A percentile compares a stretch with the other conserved stretches of the same genome.
Conservation (phyloP, 2,113 vertebrate species). For the Dasyornis broadbenti region DNA sequence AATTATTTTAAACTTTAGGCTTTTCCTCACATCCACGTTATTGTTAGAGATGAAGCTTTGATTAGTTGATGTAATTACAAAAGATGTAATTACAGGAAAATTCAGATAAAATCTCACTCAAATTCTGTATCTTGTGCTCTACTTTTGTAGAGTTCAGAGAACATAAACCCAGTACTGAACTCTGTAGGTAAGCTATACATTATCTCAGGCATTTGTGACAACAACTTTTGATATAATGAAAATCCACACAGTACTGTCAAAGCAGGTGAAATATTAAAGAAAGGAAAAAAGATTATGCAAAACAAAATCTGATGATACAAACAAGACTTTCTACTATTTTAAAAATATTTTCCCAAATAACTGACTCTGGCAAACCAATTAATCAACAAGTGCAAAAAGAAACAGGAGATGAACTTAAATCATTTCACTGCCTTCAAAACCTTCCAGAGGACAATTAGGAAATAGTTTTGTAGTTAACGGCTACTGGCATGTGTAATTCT, state of each 20-base stretch:
- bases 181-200: not conserved
- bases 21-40: not conserved
- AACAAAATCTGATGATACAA: not conserved
- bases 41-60: not conserved
- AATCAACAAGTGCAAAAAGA: not conserved
- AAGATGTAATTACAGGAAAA: not conserved
- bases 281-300: not conserved
- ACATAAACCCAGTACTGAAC: not conserved
- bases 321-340: not conserved
- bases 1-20: not conserved
- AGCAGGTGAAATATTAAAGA: not conserved
- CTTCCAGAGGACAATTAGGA: not conserved
- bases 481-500: not conserved
- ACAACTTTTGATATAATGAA: not conserved
- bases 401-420: not conserved
- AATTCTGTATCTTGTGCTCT: not conserved
- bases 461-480: not conserved
- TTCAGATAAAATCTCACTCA: not conserved
- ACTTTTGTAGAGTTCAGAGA: not conserved
- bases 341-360: not conserved
- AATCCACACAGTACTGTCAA: not conserved
- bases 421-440: not conserved
- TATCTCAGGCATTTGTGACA: not conserved
- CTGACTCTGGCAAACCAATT: not conserved
- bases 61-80: not conserved